Evolutionary conservation across 2,113 vertebrate species (phyloP), one percentile per base, ranked within the genome.

Genomic region (Cynocephalus volans): DNA sequence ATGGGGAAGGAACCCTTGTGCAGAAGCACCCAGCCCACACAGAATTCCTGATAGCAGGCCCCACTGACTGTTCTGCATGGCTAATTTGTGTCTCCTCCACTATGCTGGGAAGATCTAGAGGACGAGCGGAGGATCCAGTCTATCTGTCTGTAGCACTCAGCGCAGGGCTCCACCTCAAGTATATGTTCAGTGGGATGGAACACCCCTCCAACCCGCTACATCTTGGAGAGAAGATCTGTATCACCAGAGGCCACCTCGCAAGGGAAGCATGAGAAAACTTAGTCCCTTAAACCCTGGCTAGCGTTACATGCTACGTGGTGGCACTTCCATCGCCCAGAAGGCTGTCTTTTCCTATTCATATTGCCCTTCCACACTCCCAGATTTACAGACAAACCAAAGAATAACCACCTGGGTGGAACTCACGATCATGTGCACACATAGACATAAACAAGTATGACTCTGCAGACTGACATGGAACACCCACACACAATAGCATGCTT

Each of bases 61-160:
- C 14, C 60, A 33, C 14, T 3, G 6, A 17, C 48, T n/a, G 2
- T 21, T 65, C 36, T 10, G 0, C 1, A 0, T 45, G 48, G 26
- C 58, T 23, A 14, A 1, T 45, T 1, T 54, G 9, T 76, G 11
- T 95, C 56, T 69, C 19, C 6, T 11, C 24, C 1, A 3, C 4
- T 3, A 8, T 28, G n/a, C 12, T 45, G 24, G 36, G 70, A 65
- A 72, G 45, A 75, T 1, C 11, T 60, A 19, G n/a, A 70, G 54
- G 15, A 64, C 72, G 14, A 9, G 33, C 50, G 26, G 17, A 19
- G 3, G 14, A 18, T 19, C 41, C 8, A 5, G 0, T 31, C 62
- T 79, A 0, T 41, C 36, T 13, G 23, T 69, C n/a, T 24, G 0
- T 56, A 33, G n/a, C 50, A 1, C 10, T 9, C 14, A 45, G 58